Evolutionary conservation across 2,113 vertebrate genomes (phyloP).

Genomic region (Stigmatopora nigra): DNA sequence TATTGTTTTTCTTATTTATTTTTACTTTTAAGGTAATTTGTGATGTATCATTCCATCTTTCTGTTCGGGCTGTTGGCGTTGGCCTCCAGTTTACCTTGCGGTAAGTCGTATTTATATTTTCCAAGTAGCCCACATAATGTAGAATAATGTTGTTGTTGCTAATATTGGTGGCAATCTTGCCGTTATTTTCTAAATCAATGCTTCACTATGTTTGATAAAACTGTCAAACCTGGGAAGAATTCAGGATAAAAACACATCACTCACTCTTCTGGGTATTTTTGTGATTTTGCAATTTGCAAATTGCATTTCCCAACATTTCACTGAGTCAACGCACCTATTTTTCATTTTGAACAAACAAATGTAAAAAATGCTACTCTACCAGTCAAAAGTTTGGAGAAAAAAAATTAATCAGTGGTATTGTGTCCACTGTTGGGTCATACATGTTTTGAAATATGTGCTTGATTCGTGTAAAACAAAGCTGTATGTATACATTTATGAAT

Average conservation of each 20-base stretch:
- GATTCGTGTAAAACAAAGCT: neutral
- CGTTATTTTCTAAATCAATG: neutral
- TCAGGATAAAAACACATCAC: conserved; percentile 13
- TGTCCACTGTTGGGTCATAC: neutral
- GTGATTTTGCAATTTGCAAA: conserved; percentile 31
- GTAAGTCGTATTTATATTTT: conserved; percentile 39
- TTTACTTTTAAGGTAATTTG: conserved; percentile 27
- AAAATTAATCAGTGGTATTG: too few relatives aligned
- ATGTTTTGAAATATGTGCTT: neutral
- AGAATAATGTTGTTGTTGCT: neutral
- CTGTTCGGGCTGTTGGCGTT: conserved; percentile 44
- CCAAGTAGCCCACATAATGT: neutral
- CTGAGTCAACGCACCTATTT: neutral
- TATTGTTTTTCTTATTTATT: neutral
- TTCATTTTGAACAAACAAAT: neutral
- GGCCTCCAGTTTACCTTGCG: conserved; percentile 44
- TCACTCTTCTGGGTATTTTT: conserved; percentile 13
- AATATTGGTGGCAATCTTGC: neutral
- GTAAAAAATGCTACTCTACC: too few relatives aligned
- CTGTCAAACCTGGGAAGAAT: conserved; percentile 5
- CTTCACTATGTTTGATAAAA: neutral
- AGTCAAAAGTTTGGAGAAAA: too few relatives aligned
- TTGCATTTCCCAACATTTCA: neutral
- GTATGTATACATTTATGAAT: neutral
- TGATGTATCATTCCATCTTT: conserved; percentile 50